Base-by-base conservation (phyloP, 2,888 invertebrate genomes). In the Polydrusus pterygomalis region DNA sequence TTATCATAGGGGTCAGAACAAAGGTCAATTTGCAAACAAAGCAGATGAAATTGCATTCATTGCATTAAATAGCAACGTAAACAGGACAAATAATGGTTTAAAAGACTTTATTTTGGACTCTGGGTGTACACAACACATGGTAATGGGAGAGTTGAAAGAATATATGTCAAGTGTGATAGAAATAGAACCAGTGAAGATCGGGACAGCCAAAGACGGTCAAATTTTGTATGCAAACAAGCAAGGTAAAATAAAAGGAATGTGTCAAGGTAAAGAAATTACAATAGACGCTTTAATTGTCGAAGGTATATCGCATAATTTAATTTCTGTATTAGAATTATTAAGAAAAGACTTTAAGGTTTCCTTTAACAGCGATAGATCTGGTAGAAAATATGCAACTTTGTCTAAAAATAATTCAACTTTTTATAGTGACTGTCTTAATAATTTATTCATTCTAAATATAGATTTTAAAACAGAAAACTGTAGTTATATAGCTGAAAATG, bases 291-390 rank as follows among this genome's bases (percentile, higher is more conserved):
- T 13, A 45, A 45, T 45, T 45, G 45, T 45, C 3, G 13, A 45
- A 45, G 45, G 45, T 45, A 45, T 45, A 13, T 45, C n/a, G n/a
- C n/a, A n/a, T n/a, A n/a, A n/a, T n/a, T n/a, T n/a, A n/a, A n/a
- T n/a, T n/a, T n/a, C n/a, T n/a, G 45, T n/a, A 45, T 45, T 13
- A 45, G n/a, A 45, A n/a, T 9, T 45, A 45, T n/a, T 45, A 3
- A 45, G n/a, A 45, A 45, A 45, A n/a, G 45, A 45, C 45, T 45
- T 45, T 45, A 45, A 45, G n/a, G 45, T 45, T 45, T 11, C 13
- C 13, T 45, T 45, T 45, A n/a, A 45, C 10, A 45, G n/a, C n/a
- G 45, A 45, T 45, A 45, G 13, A n/a, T 45, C n/a, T 3, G 45
- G 45, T 45, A 45, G 13, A 11, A 45, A 45, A 45, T n/a, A n/a